A percentile compares a stretch with the other conserved stretches of the same genome.
These are phyloP conservation scores for Trinectes maculatus DNA, from an alignment of 2,113 vertebrate species.

Conservation along the genomic window DNA sequence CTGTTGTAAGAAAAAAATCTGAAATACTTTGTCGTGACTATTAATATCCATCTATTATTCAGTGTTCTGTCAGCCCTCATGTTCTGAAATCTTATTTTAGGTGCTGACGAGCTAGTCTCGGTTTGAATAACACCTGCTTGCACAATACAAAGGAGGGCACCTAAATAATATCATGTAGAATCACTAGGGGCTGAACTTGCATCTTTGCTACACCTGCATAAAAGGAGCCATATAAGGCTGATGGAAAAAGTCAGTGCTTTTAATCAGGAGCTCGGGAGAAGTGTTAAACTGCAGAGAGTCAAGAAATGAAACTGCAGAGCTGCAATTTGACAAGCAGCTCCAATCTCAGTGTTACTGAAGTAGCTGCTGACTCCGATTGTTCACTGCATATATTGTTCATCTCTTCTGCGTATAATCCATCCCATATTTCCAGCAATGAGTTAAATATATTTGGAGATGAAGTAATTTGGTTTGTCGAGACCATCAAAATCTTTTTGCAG, in stretches of 20 bases:
- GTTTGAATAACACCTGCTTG: constrained; percentile 56
- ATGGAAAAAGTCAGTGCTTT: constrained; percentile 60
- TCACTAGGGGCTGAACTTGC: constrained; percentile 52
- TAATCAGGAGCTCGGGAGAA: constrained; percentile 56
- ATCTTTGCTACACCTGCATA: constrained; percentile 62
- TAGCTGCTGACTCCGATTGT: constrained; percentile 66
- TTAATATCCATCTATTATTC: constrained; percentile 53
- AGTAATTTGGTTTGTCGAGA: constrained; percentile 47
- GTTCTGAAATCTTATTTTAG: constrained; percentile 50
- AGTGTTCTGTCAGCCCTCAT: constrained; percentile 25
- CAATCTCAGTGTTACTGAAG: constrained; percentile 45
- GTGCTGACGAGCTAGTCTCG: constrained; percentile 38
- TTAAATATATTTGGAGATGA: constrained; percentile 35
- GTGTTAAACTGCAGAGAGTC: constrained; percentile 39
- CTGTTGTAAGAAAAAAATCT: constrained; percentile 33
- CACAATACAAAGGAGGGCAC: constrained; percentile 46
- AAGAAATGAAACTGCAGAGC: constrained; percentile 51
- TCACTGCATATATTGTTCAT: constrained; percentile 35
- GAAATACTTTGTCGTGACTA: constrained; percentile 54
- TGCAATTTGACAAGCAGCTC: constrained; percentile 61
- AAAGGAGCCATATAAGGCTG: constrained; percentile 66
- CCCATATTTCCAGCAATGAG: constrained; percentile 42
- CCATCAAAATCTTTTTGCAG: constrained; percentile 59
- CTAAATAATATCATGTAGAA: constrained; percentile 37
- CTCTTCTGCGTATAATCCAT: constrained; percentile 44